Base-by-base conservation (phyloP, 92 coral and sea anemone species). In the Phenganax subtilis region DNA sequence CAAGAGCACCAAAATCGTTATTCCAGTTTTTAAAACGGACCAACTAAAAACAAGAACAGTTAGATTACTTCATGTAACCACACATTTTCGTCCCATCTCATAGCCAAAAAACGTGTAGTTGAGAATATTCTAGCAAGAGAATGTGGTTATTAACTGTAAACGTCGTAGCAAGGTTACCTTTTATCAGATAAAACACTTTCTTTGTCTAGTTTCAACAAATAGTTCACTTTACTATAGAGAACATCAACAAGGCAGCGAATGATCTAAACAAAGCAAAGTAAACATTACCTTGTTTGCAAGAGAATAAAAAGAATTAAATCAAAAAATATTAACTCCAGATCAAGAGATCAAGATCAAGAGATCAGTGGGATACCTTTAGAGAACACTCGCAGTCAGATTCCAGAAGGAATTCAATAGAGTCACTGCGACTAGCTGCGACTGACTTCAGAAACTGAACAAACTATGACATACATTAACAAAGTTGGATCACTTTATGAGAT, bases 381-480 rank as follows among this genome's bases (percentile, higher is more conserved):
- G 86, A 89, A 78, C 97, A 93, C 10, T 86, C 92, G 58, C 98
- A 94, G 11, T 94, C 97, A 54, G 96, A 81, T 28, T 92, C 94
- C 65, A 83, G 71, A 3, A 91, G 92, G 75, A 86, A 84, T 37
- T 86, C 75, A 8, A 89, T 51, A 2, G 90, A 84, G 15, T 89
- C 93, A 27, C 57, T 56, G 51, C 84, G 84, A 75, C 81, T 86
- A 54, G 90, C 84, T 28, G 87, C 78, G 61, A 91, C 75, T 57
- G 53, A 76, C 65, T 85, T 81, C 16, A 89, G 71, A 60, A 91
- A 84, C 12, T 59, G 55, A 59, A 89, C 60, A 53, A 91, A 85
- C 92, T 91, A 64, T 16, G 77, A 47, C n/a, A 72, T 8, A 8
- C 77, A 70, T n/a, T 27, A 54, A 60, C n/a, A 15, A 59, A 12